A percentile compares a stretch with the other conserved stretches of the same genome.
These are phyloP conservation scores for Synergus laeviventris DNA, from an alignment of 2,888 invertebrate species.

Conservation along the genomic window DNA sequence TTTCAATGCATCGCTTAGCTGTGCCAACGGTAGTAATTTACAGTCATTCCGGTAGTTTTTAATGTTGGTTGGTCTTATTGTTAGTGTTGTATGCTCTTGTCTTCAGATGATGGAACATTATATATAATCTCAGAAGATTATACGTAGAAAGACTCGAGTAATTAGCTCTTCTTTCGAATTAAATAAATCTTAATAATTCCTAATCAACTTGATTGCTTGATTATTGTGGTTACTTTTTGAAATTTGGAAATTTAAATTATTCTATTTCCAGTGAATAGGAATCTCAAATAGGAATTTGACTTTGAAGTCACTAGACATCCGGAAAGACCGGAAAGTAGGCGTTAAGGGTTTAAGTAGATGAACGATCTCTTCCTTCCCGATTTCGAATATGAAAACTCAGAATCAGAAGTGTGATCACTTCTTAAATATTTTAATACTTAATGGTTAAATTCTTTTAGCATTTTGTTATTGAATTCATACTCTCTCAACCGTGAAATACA, in stretches of 20 bases:
- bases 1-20: conserved; percentile 47
- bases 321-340: conserved; percentile 48
- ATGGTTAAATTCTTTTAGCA: neutral
- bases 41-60: conserved; percentile 3
- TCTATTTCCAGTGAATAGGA: too few relatives aligned
- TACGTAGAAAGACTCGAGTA: neutral
- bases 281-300: neutral
- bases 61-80: neutral
- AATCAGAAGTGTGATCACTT: too few relatives aligned
- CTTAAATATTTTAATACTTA: neutral
- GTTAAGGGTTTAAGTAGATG: conserved; percentile 52
- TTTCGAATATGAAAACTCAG: conserved; percentile 44
- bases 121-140: neutral
- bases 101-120: neutral
- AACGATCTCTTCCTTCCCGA: conserved; percentile 50
- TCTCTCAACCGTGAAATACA: neutral
- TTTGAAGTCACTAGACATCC: neutral
- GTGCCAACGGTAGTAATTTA: conserved; percentile 31
- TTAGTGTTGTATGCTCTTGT: neutral
- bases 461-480: too few relatives aligned
- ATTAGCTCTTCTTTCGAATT: neutral
- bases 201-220: too few relatives aligned
- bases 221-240: too few relatives aligned
- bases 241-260: too few relatives aligned
- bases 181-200: too few relatives aligned